Percentiles rank a stretch among this genome's conserved stretches.
Evolutionary conservation across 2,113 vertebrate genomes (phyloP).

Genomic region (Myrmophylax atrothorax): DNA sequence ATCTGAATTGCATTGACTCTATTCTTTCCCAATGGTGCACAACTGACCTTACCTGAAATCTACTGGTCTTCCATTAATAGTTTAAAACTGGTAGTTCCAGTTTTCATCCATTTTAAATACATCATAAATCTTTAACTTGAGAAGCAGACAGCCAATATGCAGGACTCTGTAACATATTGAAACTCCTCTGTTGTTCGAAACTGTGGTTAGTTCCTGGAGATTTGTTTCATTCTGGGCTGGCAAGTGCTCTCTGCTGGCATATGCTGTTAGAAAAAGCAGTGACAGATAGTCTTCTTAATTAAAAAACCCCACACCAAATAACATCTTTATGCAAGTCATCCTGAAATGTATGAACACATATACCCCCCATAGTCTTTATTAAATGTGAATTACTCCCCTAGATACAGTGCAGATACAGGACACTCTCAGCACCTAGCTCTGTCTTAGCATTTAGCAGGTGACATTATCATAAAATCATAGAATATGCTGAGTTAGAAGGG

Average conservation of each 20-base stretch:
- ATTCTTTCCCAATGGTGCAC: rapidly evolving
- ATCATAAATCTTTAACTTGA: neutral
- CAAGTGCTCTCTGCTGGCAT: neutral
- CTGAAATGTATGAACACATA: neutral
- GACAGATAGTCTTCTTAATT: neutral
- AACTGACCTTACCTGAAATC: neutral
- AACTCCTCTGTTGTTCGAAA: neutral
- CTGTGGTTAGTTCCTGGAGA: neutral
- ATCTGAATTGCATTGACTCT: neutral
- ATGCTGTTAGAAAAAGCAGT: neutral
- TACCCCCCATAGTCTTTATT: neutral
- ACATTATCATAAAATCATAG: neutral
- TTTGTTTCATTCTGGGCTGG: neutral
- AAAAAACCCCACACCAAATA: neutral
- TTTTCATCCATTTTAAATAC: neutral
- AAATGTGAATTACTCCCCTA: neutral
- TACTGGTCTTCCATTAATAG: neutral
- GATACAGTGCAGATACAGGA: neutral
- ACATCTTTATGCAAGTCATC: neutral
- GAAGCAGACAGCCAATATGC: neutral
- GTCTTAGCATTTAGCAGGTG: neutral
- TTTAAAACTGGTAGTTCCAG: neutral
- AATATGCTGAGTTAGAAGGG: neutral
- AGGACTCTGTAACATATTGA: neutral
- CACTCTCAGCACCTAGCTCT: neutral